phyloP scores from a whole-genome alignment of 2,888 invertebrate species.

The Ophioninae sp. region DNA sequence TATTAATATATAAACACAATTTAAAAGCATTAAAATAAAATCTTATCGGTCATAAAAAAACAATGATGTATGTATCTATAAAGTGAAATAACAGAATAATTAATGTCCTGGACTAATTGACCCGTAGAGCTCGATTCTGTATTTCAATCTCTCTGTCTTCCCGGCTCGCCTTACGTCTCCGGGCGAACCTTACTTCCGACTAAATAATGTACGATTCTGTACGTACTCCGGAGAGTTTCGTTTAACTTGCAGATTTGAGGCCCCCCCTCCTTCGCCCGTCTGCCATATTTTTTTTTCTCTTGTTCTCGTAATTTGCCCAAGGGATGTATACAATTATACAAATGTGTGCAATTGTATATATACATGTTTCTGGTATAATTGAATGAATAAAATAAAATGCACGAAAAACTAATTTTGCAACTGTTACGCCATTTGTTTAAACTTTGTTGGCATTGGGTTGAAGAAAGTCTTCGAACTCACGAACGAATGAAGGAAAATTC shows the following conservation, averaged over 20 bases:
- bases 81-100: not conserved
- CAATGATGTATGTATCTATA: not conserved
- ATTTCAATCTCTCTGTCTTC: constrained; percentile 16
- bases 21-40: no score
- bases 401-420: constrained; percentile 12
- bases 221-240: not conserved
- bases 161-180: not conserved
- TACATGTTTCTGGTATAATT: no score
- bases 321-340: not conserved
- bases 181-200: constrained; percentile 4
- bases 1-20: no score
- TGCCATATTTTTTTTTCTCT: not conserved
- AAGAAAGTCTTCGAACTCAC: not conserved
- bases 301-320: not conserved
- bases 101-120: constrained; percentile 30
- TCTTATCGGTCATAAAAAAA: not conserved
- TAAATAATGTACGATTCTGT: constrained; percentile 31
- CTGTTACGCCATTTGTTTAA: not conserved
- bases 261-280: not conserved
- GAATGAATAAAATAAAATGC: no score
- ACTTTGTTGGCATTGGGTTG: no score
- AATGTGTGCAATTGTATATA: not conserved
- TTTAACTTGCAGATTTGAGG: constrained; percentile 50
- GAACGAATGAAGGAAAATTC: not conserved
- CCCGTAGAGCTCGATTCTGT: constrained; percentile 29